A percentile compares a stretch with the other conserved stretches of the same genome.
These are phyloP conservation scores for Rhaphigaster nebulosa DNA, from an alignment of 2,888 invertebrate genomes.

Conservation along the genomic window DNA sequence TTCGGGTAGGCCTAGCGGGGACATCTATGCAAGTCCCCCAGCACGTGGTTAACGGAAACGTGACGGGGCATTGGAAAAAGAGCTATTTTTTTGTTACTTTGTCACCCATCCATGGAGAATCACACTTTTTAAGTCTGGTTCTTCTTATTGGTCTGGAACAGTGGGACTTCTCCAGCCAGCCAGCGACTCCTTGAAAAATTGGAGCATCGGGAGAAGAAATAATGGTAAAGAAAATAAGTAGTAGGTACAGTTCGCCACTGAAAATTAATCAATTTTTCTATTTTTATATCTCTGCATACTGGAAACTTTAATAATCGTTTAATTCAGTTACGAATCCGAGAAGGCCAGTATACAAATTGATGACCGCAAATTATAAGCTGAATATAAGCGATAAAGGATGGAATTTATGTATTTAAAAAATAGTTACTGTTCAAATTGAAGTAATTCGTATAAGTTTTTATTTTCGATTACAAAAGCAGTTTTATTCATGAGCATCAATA, in stretches of 20 bases:
- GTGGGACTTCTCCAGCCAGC: background rate
- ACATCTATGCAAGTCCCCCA: conserved; percentile 11
- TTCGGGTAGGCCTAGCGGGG: background rate
- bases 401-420: too few species aligned
- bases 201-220: background rate
- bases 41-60: conserved; percentile 33
- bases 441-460: too few species aligned
- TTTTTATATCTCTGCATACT: background rate
- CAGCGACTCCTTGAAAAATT: background rate
- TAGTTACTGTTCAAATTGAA: too few species aligned
- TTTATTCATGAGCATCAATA: too few species aligned
- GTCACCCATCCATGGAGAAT: conserved; percentile 42
- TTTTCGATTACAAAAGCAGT: too few species aligned
- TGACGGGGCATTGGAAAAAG: conserved; percentile 16
- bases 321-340: too few species aligned
- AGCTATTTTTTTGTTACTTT: conserved; percentile 35
- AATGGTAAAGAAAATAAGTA: background rate
- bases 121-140: conserved; percentile 20
- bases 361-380: too few species aligned
- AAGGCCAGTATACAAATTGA: too few species aligned
- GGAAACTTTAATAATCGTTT: too few species aligned
- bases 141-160: conserved; percentile 13
- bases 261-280: background rate
- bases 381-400: too few species aligned
- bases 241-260: background rate